Evolutionary conservation across 2,888 invertebrate species (phyloP).

Genomic region (Cremastinae sp.): DNA sequence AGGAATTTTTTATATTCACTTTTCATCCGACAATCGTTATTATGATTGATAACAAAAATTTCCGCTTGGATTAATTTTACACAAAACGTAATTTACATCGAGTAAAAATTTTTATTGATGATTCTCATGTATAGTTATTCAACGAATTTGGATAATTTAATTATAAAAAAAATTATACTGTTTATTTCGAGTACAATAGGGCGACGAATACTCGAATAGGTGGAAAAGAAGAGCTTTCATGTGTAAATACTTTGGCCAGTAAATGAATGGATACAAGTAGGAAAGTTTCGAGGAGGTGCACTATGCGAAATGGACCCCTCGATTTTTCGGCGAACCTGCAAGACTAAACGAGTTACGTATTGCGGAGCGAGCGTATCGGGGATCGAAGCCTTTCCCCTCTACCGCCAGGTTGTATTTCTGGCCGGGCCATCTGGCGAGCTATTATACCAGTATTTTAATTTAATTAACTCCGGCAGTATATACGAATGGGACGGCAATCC

Average conservation of each 20-base stretch:
- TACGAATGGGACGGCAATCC: conserved; percentile 68
- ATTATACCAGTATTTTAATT: conserved; percentile 80
- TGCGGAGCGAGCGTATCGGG: conserved; percentile 67
- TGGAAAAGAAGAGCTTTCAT: conserved; percentile 20
- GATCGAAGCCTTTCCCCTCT: conserved; percentile 52
- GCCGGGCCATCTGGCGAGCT: conserved; percentile 78
- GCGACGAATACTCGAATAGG: too few species aligned
- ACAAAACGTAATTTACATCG: too few species aligned
- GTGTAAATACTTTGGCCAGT: conserved; percentile 74
- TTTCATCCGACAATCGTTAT: too few species aligned
- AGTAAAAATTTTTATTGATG: too few species aligned
- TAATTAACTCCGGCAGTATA: conserved; percentile 77
- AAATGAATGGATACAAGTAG: conserved; percentile 58
- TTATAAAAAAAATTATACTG: too few species aligned
- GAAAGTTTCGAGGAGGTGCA: conserved; percentile 31
- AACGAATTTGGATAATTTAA: too few species aligned
- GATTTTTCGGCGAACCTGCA: conserved; percentile 77
- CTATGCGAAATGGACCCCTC: conserved; percentile 50
- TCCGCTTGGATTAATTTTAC: too few species aligned
- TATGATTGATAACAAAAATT: neutral
- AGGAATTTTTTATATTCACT: neutral
- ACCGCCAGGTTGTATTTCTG: conserved; percentile 77
- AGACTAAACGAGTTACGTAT: conserved; percentile 79
- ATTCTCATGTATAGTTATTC: too few species aligned
- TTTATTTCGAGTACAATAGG: too few species aligned